Evolutionary conservation across 2,797 vertebrate species (phyloP).

Genomic region (Megalops cyprinoides): DNA sequence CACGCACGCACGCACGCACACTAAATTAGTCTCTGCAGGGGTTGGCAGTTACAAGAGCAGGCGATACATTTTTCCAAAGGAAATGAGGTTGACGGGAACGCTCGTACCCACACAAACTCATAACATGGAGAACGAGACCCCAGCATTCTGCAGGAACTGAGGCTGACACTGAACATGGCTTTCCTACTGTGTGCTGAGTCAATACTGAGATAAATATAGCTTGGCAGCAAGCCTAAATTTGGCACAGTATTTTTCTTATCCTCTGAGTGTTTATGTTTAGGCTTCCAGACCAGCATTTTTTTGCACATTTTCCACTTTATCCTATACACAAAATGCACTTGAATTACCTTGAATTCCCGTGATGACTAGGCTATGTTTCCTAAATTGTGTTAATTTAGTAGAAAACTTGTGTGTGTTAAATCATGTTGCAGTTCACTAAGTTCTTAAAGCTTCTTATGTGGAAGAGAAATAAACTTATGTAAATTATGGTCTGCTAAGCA

Average conservation of each 20-base stretch:
- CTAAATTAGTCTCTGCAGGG: no score
- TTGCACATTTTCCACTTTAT: not conserved
- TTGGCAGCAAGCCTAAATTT: not conserved
- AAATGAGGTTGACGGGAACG: not conserved
- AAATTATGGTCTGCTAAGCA: no score
- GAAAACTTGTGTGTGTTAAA: no score
- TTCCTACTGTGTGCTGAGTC: not conserved
- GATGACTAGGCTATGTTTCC: no score
- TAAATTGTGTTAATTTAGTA: no score
- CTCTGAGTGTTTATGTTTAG: no score
- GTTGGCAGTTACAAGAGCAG: not conserved
- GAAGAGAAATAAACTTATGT: no score
- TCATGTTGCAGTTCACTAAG: no score
- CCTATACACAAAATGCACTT: not conserved
- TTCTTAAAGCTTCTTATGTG: no score
- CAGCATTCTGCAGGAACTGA: not conserved
- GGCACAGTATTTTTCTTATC: not conserved
- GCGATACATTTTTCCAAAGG: not conserved
- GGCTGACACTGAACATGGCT: not conserved
- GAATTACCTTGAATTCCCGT: no score
- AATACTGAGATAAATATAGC: not conserved
- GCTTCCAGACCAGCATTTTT: not conserved
- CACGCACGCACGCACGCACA: no score
- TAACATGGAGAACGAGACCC: not conserved
- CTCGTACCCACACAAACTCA: not conserved